Evolutionary conservation across 2,888 invertebrate species (phyloP).

Genomic region (Lasioglossum leucozonium): DNA sequence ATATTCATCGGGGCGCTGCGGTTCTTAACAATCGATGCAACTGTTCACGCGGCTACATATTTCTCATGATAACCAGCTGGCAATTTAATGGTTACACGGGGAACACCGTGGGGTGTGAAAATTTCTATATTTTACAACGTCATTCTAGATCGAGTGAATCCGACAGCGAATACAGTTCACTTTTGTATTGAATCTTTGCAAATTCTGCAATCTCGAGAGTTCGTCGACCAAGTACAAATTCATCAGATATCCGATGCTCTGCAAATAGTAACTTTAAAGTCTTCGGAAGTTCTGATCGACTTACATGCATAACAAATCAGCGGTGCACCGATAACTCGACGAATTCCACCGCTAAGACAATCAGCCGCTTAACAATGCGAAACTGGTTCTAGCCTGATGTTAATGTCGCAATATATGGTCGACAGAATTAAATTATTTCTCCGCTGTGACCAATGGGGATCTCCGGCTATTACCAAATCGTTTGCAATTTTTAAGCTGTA

Average conservation of each 20-base stretch:
- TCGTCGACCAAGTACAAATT: background rate
- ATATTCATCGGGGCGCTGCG: background rate
- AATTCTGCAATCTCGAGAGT: too few species aligned
- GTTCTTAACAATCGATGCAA: background rate
- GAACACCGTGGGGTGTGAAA: too few species aligned
- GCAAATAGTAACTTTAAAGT: slow-evolving; percentile 23
- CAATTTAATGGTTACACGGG: background rate
- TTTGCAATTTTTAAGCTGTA: background rate
- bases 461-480: background rate
- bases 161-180: too few species aligned
- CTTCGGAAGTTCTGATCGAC: slow-evolving; percentile 35
- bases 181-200: too few species aligned
- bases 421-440: slow-evolving; percentile 70
- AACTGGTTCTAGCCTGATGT: slow-evolving; percentile 46
- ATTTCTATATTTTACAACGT: too few species aligned
- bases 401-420: slow-evolving; percentile 77
- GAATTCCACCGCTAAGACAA: slow-evolving; percentile 43
- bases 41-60: background rate
- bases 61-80: background rate
- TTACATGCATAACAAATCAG: slow-evolving; percentile 54
- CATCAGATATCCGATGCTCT: background rate
- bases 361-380: slow-evolving; percentile 47
- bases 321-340: slow-evolving; percentile 23
- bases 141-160: too few species aligned
- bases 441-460: background rate